These are phyloP conservation scores for Heloderma charlesbogerti DNA, from an alignment of 2,113 vertebrate species.

Conservation along the genomic window DNA sequence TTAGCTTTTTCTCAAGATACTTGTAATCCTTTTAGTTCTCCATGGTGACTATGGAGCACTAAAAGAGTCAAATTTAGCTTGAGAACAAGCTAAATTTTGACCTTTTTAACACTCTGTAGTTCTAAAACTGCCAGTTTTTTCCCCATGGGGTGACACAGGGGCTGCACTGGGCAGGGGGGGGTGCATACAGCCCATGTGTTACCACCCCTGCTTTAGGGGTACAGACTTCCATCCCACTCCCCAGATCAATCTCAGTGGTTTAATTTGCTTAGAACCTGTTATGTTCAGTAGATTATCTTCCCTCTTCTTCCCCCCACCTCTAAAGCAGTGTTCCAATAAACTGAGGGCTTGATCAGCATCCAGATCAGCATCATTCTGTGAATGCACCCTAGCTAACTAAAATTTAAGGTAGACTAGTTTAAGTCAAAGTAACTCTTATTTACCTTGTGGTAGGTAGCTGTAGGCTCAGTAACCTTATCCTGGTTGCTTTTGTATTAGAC, in stretches of 20 bases:
- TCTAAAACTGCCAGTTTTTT: no score
- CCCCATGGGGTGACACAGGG: no score
- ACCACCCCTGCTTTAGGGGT: no score
- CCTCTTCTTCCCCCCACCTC: background rate
- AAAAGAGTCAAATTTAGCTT: no score
- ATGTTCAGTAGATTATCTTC: no score
- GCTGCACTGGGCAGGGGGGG: no score
- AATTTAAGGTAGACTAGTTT: background rate
- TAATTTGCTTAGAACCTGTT: background rate
- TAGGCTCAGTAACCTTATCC: background rate
- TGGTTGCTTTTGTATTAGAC: background rate
- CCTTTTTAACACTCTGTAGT: no score
- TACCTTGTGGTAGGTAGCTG: background rate
- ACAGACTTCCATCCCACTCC: background rate
- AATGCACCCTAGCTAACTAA: background rate
- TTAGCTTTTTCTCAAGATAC: no score
- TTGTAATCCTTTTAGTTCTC: no score
- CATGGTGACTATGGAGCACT: no score
- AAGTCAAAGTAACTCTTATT: background rate
- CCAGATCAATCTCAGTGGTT: background rate
- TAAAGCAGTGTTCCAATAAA: background rate
- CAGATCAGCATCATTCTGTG: background rate
- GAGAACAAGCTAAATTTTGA: no score
- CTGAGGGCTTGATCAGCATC: background rate
- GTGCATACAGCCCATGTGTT: no score